Conservation (phyloP, 2,888 invertebrate species). For the Zonitis immaculata region DNA sequence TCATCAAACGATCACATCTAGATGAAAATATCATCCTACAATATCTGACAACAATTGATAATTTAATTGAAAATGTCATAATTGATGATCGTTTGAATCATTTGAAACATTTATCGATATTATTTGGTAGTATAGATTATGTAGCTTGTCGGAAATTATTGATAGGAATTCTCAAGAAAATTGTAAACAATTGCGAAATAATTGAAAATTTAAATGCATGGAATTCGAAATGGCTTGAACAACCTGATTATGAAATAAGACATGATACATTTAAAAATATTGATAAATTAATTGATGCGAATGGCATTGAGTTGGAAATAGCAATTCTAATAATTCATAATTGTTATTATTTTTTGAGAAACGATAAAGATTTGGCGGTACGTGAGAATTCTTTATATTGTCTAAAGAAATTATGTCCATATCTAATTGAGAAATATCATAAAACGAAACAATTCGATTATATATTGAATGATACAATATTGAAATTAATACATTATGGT, state of each 20-base stretch:
- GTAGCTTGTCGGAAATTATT: conserved; percentile 66
- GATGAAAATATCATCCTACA: conserved; percentile 67
- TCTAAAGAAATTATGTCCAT: conserved; percentile 64
- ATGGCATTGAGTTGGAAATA: conserved; percentile 57
- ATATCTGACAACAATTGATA: conserved; percentile 67
- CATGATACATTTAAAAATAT: conserved; percentile 73
- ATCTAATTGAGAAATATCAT: conserved; percentile 56
- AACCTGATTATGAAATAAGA: conserved; percentile 83
- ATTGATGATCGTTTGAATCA: conserved; percentile 62
- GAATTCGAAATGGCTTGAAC: conserved; percentile 85
- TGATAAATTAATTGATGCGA: conserved; percentile 51
- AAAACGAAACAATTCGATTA: conserved; percentile 58
- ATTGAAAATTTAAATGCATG: conserved; percentile 76
- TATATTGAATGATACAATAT: conserved; percentile 67
- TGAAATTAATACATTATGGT: conserved; percentile 67
- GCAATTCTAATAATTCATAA: conserved; percentile 75
- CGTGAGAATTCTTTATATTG: conserved; percentile 73
- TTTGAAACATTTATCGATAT: conserved; percentile 63
- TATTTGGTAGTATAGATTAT: conserved; percentile 65
- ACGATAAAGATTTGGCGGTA: conserved; percentile 79
- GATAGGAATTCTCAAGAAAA: conserved; percentile 57
- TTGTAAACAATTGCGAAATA: conserved; percentile 54
- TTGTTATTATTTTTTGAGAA: conserved; percentile 71
- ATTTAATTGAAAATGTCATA: conserved; percentile 69
- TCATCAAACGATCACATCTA: conserved; percentile 59